A percentile compares a stretch with the other conserved stretches of the same genome.
Evolutionary conservation across 2,113 vertebrate genomes (phyloP).

Genomic region (Symphodus melops): DNA sequence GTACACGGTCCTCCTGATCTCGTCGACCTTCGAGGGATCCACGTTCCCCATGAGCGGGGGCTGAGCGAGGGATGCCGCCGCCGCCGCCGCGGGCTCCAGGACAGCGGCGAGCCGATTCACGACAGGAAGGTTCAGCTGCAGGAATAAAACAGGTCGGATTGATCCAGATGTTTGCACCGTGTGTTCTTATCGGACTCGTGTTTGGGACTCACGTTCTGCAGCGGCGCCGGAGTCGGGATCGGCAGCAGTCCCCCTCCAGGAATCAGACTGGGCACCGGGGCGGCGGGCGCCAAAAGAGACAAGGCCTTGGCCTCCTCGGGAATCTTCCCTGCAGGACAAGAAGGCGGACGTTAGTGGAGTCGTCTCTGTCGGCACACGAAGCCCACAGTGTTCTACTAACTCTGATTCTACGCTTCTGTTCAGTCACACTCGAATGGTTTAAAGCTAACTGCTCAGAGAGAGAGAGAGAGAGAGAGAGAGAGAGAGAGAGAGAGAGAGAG

Average conservation of each 20-base stretch:
- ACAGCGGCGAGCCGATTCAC: constrained; percentile 84
- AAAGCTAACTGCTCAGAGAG: constrained; percentile 80
- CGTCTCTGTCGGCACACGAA: constrained; percentile 74
- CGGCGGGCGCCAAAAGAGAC: constrained; percentile 92
- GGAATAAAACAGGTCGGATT: no score
- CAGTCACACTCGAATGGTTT: constrained; percentile 52
- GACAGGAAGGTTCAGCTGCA: constrained; percentile 88
- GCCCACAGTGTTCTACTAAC: constrained; percentile 78
- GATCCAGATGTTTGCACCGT: no score
- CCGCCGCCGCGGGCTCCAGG: constrained; percentile 84
- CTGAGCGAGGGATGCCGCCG: constrained; percentile 84
- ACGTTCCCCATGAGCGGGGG: constrained; percentile 95
- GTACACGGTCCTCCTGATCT: constrained; percentile 96
- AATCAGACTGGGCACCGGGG: constrained; percentile 89
- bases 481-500: constrained; percentile 98
- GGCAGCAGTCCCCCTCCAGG: constrained; percentile 94
- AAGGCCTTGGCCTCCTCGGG: constrained; percentile 98
- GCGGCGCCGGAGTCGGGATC: constrained; percentile 88
- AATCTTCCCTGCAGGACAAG: constrained; percentile 94
- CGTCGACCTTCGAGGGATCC: constrained; percentile 95
- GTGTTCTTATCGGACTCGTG: no score
- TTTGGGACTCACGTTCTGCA: constrained; percentile 79
- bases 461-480: constrained; percentile 98
- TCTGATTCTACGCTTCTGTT: constrained; percentile 49
- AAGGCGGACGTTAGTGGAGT: constrained; percentile 83